Evolutionary conservation across 2,888 invertebrate genomes (phyloP).

Genomic region (Carcina quercana): DNA sequence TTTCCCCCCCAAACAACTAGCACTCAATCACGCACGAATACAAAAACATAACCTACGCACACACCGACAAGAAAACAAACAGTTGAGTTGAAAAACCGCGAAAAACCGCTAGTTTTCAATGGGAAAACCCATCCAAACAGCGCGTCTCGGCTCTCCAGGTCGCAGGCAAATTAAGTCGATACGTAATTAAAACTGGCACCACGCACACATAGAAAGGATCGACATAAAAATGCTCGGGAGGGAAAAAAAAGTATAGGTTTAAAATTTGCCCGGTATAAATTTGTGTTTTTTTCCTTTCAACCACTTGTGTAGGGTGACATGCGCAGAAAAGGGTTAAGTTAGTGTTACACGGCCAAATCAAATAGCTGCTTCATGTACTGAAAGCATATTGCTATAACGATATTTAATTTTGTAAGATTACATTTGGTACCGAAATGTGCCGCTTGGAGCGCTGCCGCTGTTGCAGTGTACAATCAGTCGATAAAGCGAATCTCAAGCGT

Average conservation of each 20-base stretch:
- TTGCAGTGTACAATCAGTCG: too few relatives aligned
- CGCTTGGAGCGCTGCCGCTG: conserved; percentile 34
- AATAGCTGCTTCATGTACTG: neutral
- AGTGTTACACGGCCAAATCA: conserved; percentile 21
- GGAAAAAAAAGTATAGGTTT: conserved; percentile 74
- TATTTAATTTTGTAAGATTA: conserved; percentile 23
- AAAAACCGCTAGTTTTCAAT: conserved; percentile 20
- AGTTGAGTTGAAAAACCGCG: conserved; percentile 18
- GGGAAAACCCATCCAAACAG: conserved; percentile 31
- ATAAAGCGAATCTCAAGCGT: too few relatives aligned
- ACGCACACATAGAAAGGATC: conserved; percentile 70
- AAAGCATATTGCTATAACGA: neutral
- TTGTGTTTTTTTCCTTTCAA: conserved; percentile 71
- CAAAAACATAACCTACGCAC: conserved; percentile 36
- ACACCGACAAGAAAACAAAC: conserved; percentile 19
- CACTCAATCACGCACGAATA: conserved; percentile 15
- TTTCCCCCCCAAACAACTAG: conserved; percentile 47
- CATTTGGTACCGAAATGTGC: conserved; percentile 34
- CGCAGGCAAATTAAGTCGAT: conserved; percentile 73
- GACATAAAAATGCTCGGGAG: conserved; percentile 68
- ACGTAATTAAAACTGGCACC: conserved; percentile 71
- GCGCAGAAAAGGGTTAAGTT: conserved; percentile 71
- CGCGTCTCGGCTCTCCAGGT: conserved; percentile 41
- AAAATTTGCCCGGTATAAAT: conserved; percentile 75
- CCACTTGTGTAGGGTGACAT: conserved; percentile 70